Percentiles rank a stretch among this genome's conserved stretches.
Evolutionary conservation across 1,140 invertebrate species (phyloP).

Genomic region (Vollenhovia emeryi): DNA sequence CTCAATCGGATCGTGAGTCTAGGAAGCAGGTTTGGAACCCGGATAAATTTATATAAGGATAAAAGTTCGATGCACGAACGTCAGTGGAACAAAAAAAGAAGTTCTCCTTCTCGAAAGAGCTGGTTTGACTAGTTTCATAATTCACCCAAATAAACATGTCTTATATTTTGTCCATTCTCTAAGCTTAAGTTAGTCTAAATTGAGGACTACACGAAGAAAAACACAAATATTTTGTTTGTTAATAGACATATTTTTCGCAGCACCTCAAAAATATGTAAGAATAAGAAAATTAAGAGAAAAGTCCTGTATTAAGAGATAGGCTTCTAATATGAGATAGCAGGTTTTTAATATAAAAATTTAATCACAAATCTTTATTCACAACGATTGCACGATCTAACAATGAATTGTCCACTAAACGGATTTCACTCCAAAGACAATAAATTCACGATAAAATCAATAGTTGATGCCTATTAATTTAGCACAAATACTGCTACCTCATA

Average conservation of each 20-base stretch:
- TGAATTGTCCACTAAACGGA: too few species aligned
- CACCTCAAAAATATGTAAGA: constrained; percentile 1
- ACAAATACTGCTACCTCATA: too few species aligned
- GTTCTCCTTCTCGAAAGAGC: background rate
- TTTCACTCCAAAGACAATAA: too few species aligned
- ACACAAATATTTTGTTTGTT: background rate
- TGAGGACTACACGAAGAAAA: background rate
- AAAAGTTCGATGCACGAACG: background rate
- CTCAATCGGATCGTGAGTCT: background rate
- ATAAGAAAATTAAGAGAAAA: constrained; percentile 12
- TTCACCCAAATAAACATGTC: background rate
- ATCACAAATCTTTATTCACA: too few species aligned
- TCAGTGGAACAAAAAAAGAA: background rate
- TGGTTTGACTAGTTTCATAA: constrained; percentile 33
- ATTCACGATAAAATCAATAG: too few species aligned
- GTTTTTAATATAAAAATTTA: too few species aligned
- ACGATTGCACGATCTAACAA: too few species aligned
- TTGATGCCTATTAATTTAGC: too few species aligned
- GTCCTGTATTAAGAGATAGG: too few species aligned
- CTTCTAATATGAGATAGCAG: too few species aligned
- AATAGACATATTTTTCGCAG: background rate
- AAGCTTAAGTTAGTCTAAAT: background rate
- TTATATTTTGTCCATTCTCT: background rate
- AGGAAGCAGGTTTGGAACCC: background rate
- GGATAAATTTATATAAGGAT: background rate